phyloP scores from a whole-genome alignment of 2,797 vertebrate species.

The Sebastes glaucus region DNA sequence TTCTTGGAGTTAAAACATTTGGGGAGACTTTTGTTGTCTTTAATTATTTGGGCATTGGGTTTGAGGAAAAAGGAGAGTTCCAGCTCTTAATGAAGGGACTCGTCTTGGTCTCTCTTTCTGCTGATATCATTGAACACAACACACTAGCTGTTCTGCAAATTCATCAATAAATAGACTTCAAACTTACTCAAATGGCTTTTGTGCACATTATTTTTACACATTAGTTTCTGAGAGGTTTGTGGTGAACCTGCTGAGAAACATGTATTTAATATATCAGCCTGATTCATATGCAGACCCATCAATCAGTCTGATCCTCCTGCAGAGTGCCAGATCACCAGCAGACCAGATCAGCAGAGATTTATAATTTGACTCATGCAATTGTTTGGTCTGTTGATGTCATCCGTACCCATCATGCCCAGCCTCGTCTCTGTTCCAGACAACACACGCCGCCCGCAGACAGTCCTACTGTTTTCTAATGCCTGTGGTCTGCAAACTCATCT shows the following conservation, averaged over 20 bases:
- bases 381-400: constrained; percentile 39
- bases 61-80: background rate
- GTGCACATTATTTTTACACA: background rate
- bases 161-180: background rate
- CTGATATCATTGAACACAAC: background rate
- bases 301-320: background rate
- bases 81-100: background rate
- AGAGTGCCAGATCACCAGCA: background rate
- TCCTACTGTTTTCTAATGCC: constrained; percentile 5
- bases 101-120: background rate
- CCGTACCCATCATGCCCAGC: constrained; percentile 36
- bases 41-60: background rate
- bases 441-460: constrained; percentile 28
- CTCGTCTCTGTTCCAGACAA: constrained; percentile 30
- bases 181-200: background rate
- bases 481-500: constrained; percentile 22
- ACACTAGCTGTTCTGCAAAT: background rate
- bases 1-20: background rate
- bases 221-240: background rate
- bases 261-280: background rate
- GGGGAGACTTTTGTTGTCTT: background rate
- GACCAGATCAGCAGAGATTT: background rate
- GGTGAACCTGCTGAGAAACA: background rate
- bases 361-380: constrained; percentile 22
- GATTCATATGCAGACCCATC: background rate